These are phyloP conservation scores for Chelidonichthys spinosus DNA, from an alignment of 2,797 vertebrate species.

Conservation along the genomic window DNA sequence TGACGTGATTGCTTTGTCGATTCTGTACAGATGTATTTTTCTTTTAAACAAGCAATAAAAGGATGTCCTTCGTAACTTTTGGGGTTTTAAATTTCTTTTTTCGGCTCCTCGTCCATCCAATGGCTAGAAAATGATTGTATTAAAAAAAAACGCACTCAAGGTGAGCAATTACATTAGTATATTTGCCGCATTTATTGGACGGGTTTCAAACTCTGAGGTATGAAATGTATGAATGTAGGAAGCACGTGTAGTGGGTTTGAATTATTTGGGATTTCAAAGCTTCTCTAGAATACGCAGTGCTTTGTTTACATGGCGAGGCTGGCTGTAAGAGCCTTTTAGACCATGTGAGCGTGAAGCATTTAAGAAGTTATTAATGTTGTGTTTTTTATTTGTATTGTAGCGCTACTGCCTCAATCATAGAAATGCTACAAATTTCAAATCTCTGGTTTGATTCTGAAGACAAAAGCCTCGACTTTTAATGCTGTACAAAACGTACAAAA, in stretches of 20 bases:
- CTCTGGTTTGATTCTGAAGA: no score
- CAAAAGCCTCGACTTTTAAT: neutral
- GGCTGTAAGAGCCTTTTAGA: neutral
- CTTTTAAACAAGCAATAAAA: constrained; percentile 22
- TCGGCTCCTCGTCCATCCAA: neutral
- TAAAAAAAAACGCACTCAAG: neutral
- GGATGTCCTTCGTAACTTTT: constrained; percentile 10
- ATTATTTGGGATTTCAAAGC: neutral
- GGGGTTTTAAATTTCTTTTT: neutral
- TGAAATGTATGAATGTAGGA: neutral
- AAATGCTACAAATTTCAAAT: neutral
- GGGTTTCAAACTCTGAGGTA: neutral
- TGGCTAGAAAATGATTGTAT: neutral
- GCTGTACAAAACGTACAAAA: neutral
- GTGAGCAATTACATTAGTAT: neutral
- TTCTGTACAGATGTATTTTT: constrained; percentile 16
- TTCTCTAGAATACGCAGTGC: neutral
- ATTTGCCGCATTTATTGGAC: neutral
- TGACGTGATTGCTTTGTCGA: constrained; percentile 24
- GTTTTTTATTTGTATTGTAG: no score
- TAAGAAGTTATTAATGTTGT: no score
- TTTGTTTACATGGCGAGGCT: no score
- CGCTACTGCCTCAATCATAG: neutral
- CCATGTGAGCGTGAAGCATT: neutral
- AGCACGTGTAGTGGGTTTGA: neutral